Percentiles rank a stretch among this genome's conserved stretches.
Conservation (phyloP, 1,140 invertebrate species). For the Drosophila willistoni region DNA sequence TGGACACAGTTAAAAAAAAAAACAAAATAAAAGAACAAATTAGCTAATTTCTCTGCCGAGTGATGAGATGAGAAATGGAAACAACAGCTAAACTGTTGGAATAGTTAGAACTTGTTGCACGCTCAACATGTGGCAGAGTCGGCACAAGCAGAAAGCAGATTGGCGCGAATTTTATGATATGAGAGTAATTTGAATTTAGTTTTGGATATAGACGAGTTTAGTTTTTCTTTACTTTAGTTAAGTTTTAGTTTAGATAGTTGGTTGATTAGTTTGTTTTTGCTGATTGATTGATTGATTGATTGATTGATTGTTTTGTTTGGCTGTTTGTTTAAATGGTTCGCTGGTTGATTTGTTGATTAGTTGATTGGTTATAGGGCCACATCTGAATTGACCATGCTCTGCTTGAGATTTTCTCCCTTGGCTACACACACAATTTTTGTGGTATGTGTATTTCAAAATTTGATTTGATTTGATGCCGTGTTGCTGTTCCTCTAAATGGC, state of each 20-base stretch:
- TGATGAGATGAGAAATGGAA: background rate
- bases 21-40: background rate
- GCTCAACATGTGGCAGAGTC: conserved; percentile 22
- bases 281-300: background rate
- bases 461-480: background rate
- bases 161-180: conserved; percentile 1
- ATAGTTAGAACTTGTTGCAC: conserved; percentile 48
- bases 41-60: background rate
- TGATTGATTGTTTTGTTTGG: background rate
- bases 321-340: background rate
- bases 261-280: background rate
- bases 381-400: background rate
- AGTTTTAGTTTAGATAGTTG: background rate
- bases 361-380: background rate
- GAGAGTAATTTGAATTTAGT: background rate
- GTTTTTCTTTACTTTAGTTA: too few species aligned
- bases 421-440: too few species aligned
- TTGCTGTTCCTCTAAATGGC: conserved; percentile 1
- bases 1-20: background rate
- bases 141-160: background rate
- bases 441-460: conserved; percentile 9
- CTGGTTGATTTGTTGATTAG: background rate
- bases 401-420: background rate
- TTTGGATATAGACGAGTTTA: too few species aligned
- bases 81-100: conserved; percentile 1